A percentile compares a stretch with the other conserved stretches of the same genome.
These are phyloP conservation scores for Megamerina dolium DNA, from an alignment of 2,888 invertebrate species.

Conservation along the genomic window DNA sequence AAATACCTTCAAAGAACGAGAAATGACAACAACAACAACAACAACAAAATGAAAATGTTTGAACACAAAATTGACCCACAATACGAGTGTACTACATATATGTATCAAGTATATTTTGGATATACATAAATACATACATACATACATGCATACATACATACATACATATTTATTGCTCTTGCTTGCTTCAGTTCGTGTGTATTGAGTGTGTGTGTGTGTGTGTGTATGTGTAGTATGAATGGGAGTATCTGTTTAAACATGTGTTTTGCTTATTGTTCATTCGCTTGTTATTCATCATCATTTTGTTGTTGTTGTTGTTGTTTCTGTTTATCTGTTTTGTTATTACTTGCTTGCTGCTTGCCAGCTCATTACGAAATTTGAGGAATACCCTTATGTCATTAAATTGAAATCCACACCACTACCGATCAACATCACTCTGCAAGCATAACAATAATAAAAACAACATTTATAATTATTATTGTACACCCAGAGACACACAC, in stretches of 20 bases:
- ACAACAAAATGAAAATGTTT: too few species aligned
- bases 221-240: not conserved
- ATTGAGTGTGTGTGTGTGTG: not conserved
- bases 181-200: not conserved
- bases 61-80: not conserved
- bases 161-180: not conserved
- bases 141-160: not conserved
- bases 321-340: too few species aligned
- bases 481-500: too few species aligned
- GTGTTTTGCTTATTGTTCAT: not conserved
- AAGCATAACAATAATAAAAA: too few species aligned
- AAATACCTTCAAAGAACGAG: not conserved
- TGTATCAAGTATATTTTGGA: too few species aligned
- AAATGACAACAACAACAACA: not conserved
- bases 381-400: constrained; percentile 19
- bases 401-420: too few species aligned
- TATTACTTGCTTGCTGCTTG: too few species aligned
- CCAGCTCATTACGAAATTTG: constrained; percentile 9
- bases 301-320: too few species aligned
- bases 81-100: too few species aligned
- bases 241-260: too few species aligned
- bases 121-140: not conserved
- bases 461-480: too few species aligned
- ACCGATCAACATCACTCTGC: too few species aligned
- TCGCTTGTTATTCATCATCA: not conserved